Evolutionary conservation across 2,797 vertebrate genomes (phyloP).

Genomic region (Muscicapa striata): DNA sequence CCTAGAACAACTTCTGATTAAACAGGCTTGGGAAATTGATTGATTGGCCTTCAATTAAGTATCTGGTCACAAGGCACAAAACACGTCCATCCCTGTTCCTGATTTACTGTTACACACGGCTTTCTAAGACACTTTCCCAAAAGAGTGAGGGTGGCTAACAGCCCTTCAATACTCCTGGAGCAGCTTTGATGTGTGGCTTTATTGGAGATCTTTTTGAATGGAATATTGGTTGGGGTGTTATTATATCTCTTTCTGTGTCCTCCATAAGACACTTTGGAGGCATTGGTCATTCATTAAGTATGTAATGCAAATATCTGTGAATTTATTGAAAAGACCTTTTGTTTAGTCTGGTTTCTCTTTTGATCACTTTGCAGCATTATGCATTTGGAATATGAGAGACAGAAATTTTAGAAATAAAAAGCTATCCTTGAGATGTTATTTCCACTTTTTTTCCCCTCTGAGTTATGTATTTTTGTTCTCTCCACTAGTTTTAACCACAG

Average conservation of each 20-base stretch:
- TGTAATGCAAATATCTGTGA: slow-evolving; percentile 12
- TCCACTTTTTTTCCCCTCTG: neutral
- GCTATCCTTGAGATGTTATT: slow-evolving; percentile 16
- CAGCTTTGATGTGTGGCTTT: neutral
- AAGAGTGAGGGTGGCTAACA: neutral
- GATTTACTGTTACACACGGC: neutral
- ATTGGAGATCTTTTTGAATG: neutral
- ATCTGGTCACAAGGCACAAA: neutral
- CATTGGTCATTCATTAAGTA: neutral
- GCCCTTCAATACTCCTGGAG: neutral
- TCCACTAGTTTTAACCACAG: neutral
- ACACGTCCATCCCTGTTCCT: neutral
- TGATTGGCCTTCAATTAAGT: neutral
- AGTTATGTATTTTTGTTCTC: neutral
- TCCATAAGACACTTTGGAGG: neutral
- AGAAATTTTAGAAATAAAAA: slow-evolving; percentile 31
- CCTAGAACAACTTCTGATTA: neutral
- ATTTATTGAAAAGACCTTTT: slow-evolving; percentile 34
- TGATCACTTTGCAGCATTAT: slow-evolving; percentile 8
- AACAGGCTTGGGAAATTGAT: neutral
- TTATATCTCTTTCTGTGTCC: neutral
- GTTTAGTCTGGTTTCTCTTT: slow-evolving; percentile 52
- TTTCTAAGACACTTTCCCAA: neutral
- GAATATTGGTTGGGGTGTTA: neutral
- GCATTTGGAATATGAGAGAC: slow-evolving; percentile 36